Evolutionary conservation across 2,888 invertebrate genomes (phyloP).

Genomic region (Napeogenes inachia): DNA sequence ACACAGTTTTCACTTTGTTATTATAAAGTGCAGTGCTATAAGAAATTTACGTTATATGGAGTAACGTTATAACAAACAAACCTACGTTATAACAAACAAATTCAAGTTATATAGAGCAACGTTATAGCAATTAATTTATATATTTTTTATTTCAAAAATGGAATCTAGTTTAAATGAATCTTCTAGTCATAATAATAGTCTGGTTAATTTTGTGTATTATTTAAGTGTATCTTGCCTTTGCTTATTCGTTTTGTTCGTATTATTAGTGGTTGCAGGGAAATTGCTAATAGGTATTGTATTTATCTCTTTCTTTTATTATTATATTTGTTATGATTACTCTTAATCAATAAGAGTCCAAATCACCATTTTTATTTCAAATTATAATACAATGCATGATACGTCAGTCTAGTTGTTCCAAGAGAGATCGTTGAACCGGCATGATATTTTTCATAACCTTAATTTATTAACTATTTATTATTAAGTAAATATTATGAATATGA

Average conservation of each 20-base stretch:
- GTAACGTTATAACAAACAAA: conserved; percentile 7
- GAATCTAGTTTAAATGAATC: conserved; percentile 16
- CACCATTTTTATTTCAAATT: no score
- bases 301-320: conserved; percentile 12
- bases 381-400: no score
- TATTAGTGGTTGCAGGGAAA: conserved; percentile 14
- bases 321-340: no score
- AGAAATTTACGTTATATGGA: neutral
- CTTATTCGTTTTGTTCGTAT: conserved; percentile 13
- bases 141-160: conserved; percentile 20
- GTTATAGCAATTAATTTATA: neutral
- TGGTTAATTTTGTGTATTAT: conserved; percentile 24
- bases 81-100: neutral
- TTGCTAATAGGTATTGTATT: conserved; percentile 24
- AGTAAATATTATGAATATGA: no score
- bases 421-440: no score
- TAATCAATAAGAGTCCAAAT: no score
- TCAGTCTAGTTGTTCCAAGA: no score
- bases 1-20: neutral
- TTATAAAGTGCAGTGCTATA: neutral
- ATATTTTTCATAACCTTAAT: no score
- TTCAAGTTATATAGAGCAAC: neutral
- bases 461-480: no score
- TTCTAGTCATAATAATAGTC: conserved; percentile 5
- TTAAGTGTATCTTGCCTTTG: conserved; percentile 24